These are phyloP conservation scores for Triplophysa dalaica DNA, from an alignment of 2,113 vertebrate species.

Conservation along the genomic window DNA sequence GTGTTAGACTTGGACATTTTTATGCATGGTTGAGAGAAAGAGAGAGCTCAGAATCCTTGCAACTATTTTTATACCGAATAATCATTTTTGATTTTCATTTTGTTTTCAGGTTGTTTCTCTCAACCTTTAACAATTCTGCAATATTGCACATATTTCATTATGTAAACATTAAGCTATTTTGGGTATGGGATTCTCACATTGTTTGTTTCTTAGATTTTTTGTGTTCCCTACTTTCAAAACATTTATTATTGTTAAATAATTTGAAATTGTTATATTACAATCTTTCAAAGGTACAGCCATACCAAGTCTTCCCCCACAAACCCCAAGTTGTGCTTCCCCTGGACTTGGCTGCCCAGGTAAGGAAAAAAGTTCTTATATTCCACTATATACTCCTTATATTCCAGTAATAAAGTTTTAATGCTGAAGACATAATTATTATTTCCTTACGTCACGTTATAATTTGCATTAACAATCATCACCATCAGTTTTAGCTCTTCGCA, in stretches of 20 bases:
- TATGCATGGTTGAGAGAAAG: neutral
- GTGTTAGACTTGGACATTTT: constrained; percentile 9
- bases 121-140: neutral
- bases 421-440: neutral
- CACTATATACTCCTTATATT: neutral
- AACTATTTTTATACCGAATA: neutral
- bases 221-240: neutral
- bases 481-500: neutral
- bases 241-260: neutral
- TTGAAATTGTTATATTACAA: constrained; percentile 41
- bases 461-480: neutral
- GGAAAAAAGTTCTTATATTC: constrained; percentile 46
- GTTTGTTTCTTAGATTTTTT: neutral
- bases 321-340: constrained; percentile 78
- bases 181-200: neutral
- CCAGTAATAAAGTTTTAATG: neutral
- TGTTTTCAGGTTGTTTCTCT: neutral
- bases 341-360: constrained; percentile 90
- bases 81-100: neutral
- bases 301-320: constrained; percentile 71
- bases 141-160: no score
- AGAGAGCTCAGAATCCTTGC: neutral
- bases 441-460: neutral
- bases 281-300: constrained; percentile 79
- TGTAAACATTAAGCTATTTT: neutral